Percentiles rank a stretch among this genome's conserved stretches.
Evolutionary conservation across 2,888 invertebrate species (phyloP).

Genomic region (Amitus sp.): DNA sequence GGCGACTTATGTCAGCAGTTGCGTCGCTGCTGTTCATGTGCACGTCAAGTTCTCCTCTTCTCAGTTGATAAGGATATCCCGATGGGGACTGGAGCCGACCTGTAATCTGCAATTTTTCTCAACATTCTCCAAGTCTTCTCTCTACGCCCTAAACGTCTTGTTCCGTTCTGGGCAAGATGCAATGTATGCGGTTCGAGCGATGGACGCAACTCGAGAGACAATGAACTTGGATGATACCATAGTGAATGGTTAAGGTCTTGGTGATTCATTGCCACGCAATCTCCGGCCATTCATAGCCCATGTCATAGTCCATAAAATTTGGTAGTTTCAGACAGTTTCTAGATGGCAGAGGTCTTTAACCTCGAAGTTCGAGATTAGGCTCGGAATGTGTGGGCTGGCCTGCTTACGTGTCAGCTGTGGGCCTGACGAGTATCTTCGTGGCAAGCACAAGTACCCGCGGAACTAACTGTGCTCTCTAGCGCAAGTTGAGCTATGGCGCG

Average conservation of each 20-base stretch:
- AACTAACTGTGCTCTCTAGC: constrained; percentile 35
- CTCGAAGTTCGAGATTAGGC: constrained; percentile 27
- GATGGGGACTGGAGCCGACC: not conserved
- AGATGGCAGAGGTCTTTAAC: constrained; percentile 26
- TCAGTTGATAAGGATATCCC: constrained; percentile 5
- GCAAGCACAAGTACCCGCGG: not conserved
- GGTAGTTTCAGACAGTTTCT: constrained; percentile 15
- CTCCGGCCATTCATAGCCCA: constrained; percentile 15
- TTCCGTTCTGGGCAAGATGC: too few relatives aligned
- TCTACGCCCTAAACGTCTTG: not conserved
- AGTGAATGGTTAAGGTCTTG: too few relatives aligned
- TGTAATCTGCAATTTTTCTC: not conserved
- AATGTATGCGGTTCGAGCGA: too few relatives aligned
- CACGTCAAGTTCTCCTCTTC: constrained; percentile 7
- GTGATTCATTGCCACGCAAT: too few relatives aligned
- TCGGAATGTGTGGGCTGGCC: constrained; percentile 35
- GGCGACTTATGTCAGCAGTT: constrained; percentile 17
- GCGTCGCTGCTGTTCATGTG: constrained; percentile 4
- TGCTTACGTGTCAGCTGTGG: constrained; percentile 30
- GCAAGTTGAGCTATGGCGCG: constrained; percentile 40
- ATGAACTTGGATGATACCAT: too few relatives aligned
- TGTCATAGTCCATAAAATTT: too few relatives aligned
- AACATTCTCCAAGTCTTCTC: not conserved
- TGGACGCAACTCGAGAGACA: too few relatives aligned
- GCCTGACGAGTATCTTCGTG: constrained; percentile 18